phyloP scores from a whole-genome alignment of 2,113 vertebrate species.

The Catharus minimus region DNA sequence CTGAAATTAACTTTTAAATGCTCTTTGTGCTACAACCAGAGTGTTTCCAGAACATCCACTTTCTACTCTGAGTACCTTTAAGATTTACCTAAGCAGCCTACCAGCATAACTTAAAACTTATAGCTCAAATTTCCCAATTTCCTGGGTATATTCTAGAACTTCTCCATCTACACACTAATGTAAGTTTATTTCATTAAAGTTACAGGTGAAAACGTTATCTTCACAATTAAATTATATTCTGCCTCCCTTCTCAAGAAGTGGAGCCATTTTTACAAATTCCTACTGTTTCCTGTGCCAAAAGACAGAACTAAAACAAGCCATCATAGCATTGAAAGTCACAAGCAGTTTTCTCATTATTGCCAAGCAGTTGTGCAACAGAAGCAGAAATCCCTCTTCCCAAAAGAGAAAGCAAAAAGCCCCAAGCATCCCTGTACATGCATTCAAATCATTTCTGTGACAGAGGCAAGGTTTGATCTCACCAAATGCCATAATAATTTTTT shows the following conservation, averaged over 20 bases:
- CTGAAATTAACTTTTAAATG: neutral
- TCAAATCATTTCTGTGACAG: neutral
- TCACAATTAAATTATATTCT: neutral
- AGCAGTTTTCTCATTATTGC: neutral
- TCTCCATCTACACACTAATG: neutral
- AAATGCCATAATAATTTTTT: neutral
- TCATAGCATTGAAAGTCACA: neutral
- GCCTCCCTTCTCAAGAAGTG: neutral
- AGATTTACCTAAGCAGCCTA: neutral
- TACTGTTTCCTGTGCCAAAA: neutral
- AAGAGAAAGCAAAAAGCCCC: neutral
- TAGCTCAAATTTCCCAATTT: neutral
- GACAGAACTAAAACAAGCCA: neutral
- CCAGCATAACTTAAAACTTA: neutral
- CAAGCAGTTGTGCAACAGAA: neutral
- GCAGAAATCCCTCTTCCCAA: neutral
- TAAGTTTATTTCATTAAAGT: neutral
- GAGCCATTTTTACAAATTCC: neutral
- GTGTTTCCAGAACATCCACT: neutral
- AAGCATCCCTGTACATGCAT: accelerated
- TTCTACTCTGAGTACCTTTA: neutral
- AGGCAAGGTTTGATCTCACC: neutral
- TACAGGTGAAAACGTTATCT: neutral
- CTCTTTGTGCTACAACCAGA: neutral
- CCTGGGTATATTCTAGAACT: neutral